phyloP scores from a whole-genome alignment of 2,797 vertebrate species.

The Picus viridis region DNA sequence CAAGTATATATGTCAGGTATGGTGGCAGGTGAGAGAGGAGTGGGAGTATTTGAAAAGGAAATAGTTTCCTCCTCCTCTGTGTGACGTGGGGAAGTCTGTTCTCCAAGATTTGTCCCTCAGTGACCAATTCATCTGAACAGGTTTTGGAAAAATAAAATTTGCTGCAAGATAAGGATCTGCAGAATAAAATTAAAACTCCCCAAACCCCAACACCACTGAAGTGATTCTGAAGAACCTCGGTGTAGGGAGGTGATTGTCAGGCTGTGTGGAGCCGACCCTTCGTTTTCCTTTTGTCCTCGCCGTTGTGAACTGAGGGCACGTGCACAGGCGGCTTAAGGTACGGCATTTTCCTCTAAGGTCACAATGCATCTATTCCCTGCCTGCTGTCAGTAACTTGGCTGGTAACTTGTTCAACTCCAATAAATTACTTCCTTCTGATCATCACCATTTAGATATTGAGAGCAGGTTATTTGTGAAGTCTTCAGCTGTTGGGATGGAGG shows the following conservation, averaged over 20 bases:
- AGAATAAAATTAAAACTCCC: not conserved
- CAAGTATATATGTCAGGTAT: not conserved
- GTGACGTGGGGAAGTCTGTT: not conserved
- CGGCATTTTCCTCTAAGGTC: not conserved
- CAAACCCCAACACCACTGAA: not conserved
- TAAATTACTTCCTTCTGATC: not conserved
- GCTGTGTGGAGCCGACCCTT: not conserved
- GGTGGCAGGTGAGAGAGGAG: not conserved
- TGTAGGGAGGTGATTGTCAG: not conserved
- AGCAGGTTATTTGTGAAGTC: not conserved
- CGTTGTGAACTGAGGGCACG: not conserved
- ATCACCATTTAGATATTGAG: not conserved
- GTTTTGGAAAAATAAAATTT: not conserved
- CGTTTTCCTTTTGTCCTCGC: not conserved
- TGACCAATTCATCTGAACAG: not conserved
- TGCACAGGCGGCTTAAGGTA: rapidly evolving
- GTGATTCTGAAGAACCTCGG: not conserved
- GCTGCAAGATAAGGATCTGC: not conserved
- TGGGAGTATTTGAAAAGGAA: not conserved
- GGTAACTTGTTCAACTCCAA: not conserved
- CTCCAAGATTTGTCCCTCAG: not conserved
- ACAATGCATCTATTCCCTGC: not conserved
- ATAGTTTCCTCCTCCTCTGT: not conserved
- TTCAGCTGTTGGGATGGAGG: not conserved
- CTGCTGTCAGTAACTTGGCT: not conserved